These are phyloP conservation scores for Ostrea denselamellosa DNA, from an alignment of 1,140 invertebrate species.

Conservation along the genomic window DNA sequence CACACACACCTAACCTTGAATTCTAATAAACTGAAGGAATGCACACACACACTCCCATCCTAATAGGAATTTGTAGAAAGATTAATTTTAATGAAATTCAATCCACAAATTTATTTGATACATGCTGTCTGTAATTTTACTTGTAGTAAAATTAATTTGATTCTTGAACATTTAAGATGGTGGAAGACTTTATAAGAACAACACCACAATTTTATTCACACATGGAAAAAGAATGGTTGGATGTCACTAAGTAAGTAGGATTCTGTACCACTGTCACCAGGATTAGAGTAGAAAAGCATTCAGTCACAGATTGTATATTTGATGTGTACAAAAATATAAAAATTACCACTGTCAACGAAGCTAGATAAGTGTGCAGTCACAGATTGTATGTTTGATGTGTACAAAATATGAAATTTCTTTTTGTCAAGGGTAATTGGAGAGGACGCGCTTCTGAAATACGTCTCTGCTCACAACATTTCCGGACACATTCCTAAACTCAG, in stretches of 20 bases:
- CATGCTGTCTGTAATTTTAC: no score
- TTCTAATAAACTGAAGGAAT: background rate
- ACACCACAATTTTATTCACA: slow-evolving; percentile 66
- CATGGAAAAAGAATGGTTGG: slow-evolving; percentile 71
- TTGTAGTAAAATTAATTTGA: background rate
- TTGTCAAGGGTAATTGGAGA: slow-evolving; percentile 65
- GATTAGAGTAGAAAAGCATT: no score
- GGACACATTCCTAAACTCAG: slow-evolving; percentile 64
- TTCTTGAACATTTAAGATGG: slow-evolving; percentile 55
- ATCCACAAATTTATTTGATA: no score
- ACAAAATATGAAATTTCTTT: background rate
- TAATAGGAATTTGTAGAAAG: no score
- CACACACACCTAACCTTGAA: background rate
- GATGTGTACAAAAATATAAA: background rate
- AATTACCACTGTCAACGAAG: no score
- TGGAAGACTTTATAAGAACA: slow-evolving; percentile 72
- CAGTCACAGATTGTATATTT: background rate
- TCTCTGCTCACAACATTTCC: slow-evolving; percentile 68
- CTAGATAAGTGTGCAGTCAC: no score
- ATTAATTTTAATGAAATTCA: no score
- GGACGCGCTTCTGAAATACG: slow-evolving; percentile 64
- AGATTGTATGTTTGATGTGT: background rate
- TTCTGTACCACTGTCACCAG: background rate
- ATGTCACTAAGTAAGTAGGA: slow-evolving; percentile 63
- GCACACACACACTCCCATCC: background rate